Conservation (phyloP, 2,797 vertebrate genomes). For the Sciurus carolinensis region DNA sequence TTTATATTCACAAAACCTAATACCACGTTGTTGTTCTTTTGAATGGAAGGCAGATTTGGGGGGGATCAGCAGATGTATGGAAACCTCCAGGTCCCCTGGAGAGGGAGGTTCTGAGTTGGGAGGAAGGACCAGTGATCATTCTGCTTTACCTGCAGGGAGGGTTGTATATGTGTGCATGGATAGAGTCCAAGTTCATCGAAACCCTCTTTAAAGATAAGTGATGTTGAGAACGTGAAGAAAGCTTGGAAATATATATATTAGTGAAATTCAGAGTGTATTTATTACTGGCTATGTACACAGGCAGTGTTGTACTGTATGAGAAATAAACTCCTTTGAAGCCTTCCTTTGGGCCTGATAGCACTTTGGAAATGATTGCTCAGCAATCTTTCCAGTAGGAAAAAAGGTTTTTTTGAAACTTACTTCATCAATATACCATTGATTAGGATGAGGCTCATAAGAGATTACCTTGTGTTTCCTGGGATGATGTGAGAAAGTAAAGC, state of each 20-base stretch:
- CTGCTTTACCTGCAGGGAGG: conserved; percentile 38
- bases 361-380: background rate
- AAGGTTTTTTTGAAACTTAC: background rate
- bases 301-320: background rate
- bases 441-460: background rate
- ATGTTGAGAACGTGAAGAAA: conserved; percentile 38
- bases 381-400: background rate
- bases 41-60: conserved; percentile 69
- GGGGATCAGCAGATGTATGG: background rate
- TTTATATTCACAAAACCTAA: conserved; percentile 75
- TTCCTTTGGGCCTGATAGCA: background rate
- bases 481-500: background rate
- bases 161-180: too few relatives aligned
- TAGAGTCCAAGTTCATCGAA: background rate
- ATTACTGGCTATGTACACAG: background rate
- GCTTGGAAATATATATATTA: conserved; percentile 17
- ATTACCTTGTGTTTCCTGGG: background rate
- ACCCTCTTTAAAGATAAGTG: conserved; percentile 47
- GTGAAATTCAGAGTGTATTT: conserved; percentile 23
- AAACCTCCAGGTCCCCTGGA: background rate
- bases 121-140: conserved; percentile 7
- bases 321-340: background rate
- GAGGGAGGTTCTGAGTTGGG: conserved; percentile 31
- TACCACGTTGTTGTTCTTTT: conserved; percentile 67
- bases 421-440: conserved; percentile 11